Percentiles rank a stretch among this genome's conserved stretches.
phyloP scores from a whole-genome alignment of 2,888 invertebrate genomes.

The Trisateles emortualis region DNA sequence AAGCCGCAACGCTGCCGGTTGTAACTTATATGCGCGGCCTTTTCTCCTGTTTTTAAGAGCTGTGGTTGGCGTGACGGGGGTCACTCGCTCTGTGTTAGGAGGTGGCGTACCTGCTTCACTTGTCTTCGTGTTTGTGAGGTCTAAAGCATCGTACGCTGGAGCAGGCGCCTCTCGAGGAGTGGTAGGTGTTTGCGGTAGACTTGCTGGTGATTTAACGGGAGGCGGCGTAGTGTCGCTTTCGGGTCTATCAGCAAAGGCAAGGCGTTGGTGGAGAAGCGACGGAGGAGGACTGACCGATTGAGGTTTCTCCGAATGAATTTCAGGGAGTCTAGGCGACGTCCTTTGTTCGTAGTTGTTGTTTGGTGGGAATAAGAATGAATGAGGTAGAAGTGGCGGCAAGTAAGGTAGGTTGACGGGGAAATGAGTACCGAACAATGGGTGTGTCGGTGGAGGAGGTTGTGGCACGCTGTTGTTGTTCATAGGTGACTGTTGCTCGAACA shows the following conservation, averaged over 20 bases:
- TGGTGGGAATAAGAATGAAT: slow-evolving; percentile 82
- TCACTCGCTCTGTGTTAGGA: slow-evolving; percentile 61
- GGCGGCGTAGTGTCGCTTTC: slow-evolving; percentile 58
- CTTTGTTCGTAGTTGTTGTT: slow-evolving; percentile 78
- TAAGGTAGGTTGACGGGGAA: slow-evolving; percentile 81
- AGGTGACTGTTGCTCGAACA: slow-evolving; percentile 69
- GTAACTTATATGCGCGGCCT: slow-evolving; percentile 94
- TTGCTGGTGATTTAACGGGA: slow-evolving; percentile 64
- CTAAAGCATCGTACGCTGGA: slow-evolving; percentile 81
- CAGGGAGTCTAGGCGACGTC: slow-evolving; percentile 65
- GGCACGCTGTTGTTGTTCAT: slow-evolving; percentile 62
- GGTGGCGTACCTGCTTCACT: slow-evolving; percentile 76
- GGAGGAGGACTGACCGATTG: slow-evolving; percentile 64
- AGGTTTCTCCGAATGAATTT: slow-evolving; percentile 59
- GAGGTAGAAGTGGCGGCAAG: slow-evolving; percentile 79
- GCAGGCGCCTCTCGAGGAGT: slow-evolving; percentile 55
- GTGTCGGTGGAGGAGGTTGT: slow-evolving; percentile 65
- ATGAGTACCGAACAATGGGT: slow-evolving; percentile 76
- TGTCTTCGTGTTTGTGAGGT: slow-evolving; percentile 84
- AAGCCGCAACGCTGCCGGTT: slow-evolving; percentile 84
- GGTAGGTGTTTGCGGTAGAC: slow-evolving; percentile 64
- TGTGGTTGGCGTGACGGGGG: slow-evolving; percentile 74
- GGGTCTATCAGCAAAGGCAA: slow-evolving; percentile 66
- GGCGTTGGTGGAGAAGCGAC: slow-evolving; percentile 74
- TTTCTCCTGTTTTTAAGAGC: slow-evolving; percentile 91